Percentiles rank a stretch among this genome's conserved stretches.
These are phyloP conservation scores for Autographa gamma DNA, from an alignment of 2,888 invertebrate species.

Conservation along the genomic window DNA sequence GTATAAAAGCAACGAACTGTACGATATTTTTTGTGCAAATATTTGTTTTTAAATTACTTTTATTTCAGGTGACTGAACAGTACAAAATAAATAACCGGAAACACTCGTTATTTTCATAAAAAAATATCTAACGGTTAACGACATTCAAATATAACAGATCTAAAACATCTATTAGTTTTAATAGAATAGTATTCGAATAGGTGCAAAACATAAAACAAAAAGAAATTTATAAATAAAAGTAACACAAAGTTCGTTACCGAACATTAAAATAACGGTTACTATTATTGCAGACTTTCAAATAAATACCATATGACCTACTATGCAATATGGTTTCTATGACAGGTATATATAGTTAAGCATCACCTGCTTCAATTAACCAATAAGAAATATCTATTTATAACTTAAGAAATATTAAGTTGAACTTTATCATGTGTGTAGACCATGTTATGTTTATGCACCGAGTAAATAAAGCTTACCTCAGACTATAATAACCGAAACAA, in stretches of 20 bases:
- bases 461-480: conserved; percentile 58
- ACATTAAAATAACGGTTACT: conserved; percentile 14
- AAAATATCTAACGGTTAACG: neutral
- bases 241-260: neutral
- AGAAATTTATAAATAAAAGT: neutral
- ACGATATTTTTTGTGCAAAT: conserved; percentile 75
- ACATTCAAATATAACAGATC: neutral
- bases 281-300: conserved; percentile 18
- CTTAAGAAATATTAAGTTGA: neutral
- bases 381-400: conserved; percentile 8
- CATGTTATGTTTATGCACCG: neutral
- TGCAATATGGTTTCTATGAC: conserved; percentile 10
- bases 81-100: conserved; percentile 12
- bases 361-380: conserved; percentile 8
- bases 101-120: neutral
- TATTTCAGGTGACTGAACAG: conserved; percentile 69
- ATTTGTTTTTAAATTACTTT: conserved; percentile 75
- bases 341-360: neutral
- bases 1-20: conserved; percentile 71
- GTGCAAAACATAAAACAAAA: neutral
- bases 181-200: neutral
- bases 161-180: neutral
- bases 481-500: conserved; percentile 58
- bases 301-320: conserved; percentile 38
- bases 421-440: too few species aligned